Evolutionary conservation across 2,888 invertebrate genomes (phyloP).

Genomic region (Heliconius charithonia): DNA sequence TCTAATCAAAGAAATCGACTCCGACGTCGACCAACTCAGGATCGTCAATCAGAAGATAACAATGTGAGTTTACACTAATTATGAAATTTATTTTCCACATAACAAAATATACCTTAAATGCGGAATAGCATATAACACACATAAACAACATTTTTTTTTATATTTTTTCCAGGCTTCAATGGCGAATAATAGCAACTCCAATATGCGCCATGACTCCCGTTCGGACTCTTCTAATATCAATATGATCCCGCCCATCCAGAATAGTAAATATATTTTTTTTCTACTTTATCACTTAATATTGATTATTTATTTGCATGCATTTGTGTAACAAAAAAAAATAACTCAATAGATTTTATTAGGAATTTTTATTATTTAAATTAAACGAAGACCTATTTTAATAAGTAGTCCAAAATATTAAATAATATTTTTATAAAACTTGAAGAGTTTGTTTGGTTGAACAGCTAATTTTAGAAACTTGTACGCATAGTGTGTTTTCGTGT

Average conservation of each 20-base stretch:
- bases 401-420: no score
- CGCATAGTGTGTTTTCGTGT: no score
- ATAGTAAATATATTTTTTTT: constrained; percentile 56
- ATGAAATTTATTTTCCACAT: neutral
- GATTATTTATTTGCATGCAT: neutral
- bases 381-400: no score
- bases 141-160: neutral
- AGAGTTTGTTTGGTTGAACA: no score
- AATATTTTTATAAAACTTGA: no score
- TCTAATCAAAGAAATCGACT: constrained; percentile 73
- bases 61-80: constrained; percentile 56
- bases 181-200: constrained; percentile 63
- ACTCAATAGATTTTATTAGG: no score
- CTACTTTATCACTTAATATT: neutral
- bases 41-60: constrained; percentile 68
- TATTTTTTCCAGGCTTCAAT: constrained; percentile 56
- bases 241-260: constrained; percentile 72
- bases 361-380: no score
- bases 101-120: neutral
- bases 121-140: neutral
- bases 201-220: constrained; percentile 66
- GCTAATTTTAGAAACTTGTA: no score
- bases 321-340: no score
- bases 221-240: constrained; percentile 68
- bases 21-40: constrained; percentile 69